Conservation (phyloP, 1,140 invertebrate species). For the Euwallacea fornicatus region DNA sequence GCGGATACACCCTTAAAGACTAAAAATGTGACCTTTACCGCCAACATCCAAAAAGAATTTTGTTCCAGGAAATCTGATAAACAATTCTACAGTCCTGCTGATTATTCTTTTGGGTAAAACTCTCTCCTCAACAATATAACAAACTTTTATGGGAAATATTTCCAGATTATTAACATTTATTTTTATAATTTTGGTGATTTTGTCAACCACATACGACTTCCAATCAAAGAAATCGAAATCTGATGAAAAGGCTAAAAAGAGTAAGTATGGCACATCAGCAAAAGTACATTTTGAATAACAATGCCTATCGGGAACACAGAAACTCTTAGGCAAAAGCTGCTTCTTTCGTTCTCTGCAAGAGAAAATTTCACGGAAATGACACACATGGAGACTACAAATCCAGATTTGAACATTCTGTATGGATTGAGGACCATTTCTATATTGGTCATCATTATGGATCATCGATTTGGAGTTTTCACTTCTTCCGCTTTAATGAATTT, state of each 20-base stretch:
- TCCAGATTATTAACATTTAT: constrained; percentile 42
- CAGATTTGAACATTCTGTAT: constrained; percentile 55
- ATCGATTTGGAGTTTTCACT: constrained; percentile 57
- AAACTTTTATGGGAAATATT: constrained; percentile 13
- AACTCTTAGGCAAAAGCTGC: constrained; percentile 48
- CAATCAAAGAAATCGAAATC: constrained; percentile 28
- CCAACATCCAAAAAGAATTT: constrained; percentile 47
- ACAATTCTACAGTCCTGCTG: constrained; percentile 49
- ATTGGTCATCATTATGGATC: constrained; percentile 56
- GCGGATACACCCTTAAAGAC: constrained; percentile 54
- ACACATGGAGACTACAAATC: constrained; percentile 54
- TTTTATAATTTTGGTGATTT: constrained; percentile 41
- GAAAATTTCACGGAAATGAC: constrained; percentile 53
- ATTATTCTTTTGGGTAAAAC: constrained; percentile 56
- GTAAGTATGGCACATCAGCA: constrained; percentile 33
- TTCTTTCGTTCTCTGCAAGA: constrained; percentile 55
- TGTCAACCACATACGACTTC: constrained; percentile 46
- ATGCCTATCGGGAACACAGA: background rate
- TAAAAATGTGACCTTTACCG: constrained; percentile 53
- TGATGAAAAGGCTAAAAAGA: constrained; percentile 43
- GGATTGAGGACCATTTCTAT: constrained; percentile 59
- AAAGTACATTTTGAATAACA: background rate
- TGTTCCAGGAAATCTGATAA: constrained; percentile 49
- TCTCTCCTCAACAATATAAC: background rate
- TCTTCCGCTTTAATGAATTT: constrained; percentile 59